Evolutionary conservation across 2,888 invertebrate genomes (phyloP).

Genomic region (Slavum lentiscoides): DNA sequence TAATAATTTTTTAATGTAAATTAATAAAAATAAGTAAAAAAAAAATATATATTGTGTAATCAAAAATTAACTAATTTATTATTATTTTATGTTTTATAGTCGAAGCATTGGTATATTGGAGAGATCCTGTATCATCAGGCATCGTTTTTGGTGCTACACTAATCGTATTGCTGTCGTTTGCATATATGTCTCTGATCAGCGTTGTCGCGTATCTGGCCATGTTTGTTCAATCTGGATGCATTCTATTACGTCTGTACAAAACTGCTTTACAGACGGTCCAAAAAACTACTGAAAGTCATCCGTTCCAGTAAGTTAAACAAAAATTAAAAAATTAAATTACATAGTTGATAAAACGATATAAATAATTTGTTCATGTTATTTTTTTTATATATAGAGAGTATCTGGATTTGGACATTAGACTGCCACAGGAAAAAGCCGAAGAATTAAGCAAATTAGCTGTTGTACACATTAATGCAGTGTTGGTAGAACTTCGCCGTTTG

Average conservation of each 20-base stretch:
- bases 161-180: slow-evolving; percentile 86
- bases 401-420: slow-evolving; percentile 69
- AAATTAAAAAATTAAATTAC: background rate
- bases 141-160: slow-evolving; percentile 89
- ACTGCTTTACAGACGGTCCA: slow-evolving; percentile 92
- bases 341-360: background rate
- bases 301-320: slow-evolving; percentile 83
- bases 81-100: slow-evolving; percentile 66
- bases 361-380: slow-evolving; percentile 4
- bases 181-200: slow-evolving; percentile 92
- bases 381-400: slow-evolving; percentile 53
- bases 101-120: slow-evolving; percentile 97
- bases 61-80: background rate
- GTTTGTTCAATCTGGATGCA: slow-evolving; percentile 80
- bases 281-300: slow-evolving; percentile 95
- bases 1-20: no score
- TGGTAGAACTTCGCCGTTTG: slow-evolving; percentile 83
- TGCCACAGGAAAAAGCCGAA: slow-evolving; percentile 90
- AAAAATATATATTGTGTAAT: background rate
- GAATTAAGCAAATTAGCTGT: slow-evolving; percentile 83
- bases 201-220: slow-evolving; percentile 92
- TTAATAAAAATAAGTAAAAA: no score
- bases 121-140: slow-evolving; percentile 91
- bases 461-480: slow-evolving; percentile 81
- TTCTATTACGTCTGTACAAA: slow-evolving; percentile 95